Evolutionary conservation across 2,797 vertebrate genomes (phyloP).

Genomic region (Sebastes flavidus): DNA sequence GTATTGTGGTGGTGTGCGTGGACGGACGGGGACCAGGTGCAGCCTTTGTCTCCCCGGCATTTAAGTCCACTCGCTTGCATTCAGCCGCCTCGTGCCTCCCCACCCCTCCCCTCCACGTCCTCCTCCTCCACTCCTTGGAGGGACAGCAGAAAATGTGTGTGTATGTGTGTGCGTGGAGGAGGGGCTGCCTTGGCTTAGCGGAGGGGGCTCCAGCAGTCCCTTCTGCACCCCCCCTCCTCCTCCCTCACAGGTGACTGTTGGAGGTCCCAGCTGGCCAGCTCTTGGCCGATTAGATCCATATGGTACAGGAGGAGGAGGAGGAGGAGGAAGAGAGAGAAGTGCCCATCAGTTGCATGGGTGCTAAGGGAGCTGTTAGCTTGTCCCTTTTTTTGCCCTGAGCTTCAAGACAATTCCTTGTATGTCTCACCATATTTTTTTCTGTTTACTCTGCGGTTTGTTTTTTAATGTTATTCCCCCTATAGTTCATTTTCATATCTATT

Average conservation of each 20-base stretch:
- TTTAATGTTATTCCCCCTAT: neutral
- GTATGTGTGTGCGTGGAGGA: constrained; percentile 35
- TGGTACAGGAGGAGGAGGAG: constrained; percentile 81
- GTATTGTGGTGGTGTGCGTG: constrained; percentile 82
- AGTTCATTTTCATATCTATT: constrained; percentile 22
- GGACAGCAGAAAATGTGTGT: constrained; percentile 48
- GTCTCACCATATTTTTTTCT: neutral
- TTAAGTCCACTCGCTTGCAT: constrained; percentile 83
- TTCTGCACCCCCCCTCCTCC: constrained; percentile 68
- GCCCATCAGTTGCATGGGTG: constrained; percentile 53
- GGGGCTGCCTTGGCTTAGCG: constrained; percentile 58
- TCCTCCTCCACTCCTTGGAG: constrained; percentile 51
- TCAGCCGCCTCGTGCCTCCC: constrained; percentile 85
- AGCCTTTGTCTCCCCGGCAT: constrained; percentile 90
- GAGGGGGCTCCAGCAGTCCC: constrained; percentile 61
- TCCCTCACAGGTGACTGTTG: constrained; percentile 98
- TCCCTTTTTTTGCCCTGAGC: constrained; percentile 55
- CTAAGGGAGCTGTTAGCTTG: constrained; percentile 61
- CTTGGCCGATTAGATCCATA: constrained; percentile 98
- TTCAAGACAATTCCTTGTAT: neutral
- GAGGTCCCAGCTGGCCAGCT: constrained; percentile 97
- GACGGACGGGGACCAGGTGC: constrained; percentile 92
- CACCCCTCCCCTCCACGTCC: constrained; percentile 3
- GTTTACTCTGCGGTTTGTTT: neutral
- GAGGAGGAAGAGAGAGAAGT: constrained; percentile 17